phyloP scores from a whole-genome alignment of 2,888 invertebrate species.

The Lepeophtheirus nordmannii region DNA sequence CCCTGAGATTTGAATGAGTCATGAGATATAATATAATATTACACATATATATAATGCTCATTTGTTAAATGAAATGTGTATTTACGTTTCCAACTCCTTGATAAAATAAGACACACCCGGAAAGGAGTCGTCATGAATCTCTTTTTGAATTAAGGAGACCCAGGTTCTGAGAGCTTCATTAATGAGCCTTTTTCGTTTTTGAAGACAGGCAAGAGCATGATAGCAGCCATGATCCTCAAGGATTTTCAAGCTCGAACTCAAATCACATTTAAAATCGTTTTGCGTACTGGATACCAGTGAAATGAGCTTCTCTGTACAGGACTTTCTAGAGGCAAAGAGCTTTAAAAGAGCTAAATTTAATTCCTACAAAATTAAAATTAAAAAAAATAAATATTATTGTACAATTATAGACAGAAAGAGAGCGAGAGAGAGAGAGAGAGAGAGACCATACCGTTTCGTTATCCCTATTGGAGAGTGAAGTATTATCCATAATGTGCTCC shows the following conservation, averaged over 20 bases:
- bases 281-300: no score
- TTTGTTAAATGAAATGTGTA: no score
- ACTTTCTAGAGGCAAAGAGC: conserved; percentile 36
- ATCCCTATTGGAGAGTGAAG: no score
- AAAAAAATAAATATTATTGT: no score
- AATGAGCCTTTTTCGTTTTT: conserved; percentile 34
- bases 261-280: no score
- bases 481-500: not conserved
- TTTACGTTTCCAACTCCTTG: no score
- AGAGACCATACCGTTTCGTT: no score
- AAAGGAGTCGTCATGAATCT: conserved; percentile 34
- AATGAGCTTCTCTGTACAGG: conserved; percentile 24
- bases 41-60: no score
- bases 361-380: conserved; percentile 33
- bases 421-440: no score
- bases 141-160: conserved; percentile 35
- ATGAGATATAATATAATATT: no score
- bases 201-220: conserved; percentile 36
- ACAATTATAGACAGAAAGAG: no score
- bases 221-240: conserved; percentile 31
- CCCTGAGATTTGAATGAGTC: conserved; percentile 31
- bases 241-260: no score
- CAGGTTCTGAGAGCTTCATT: conserved; percentile 37
- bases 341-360: conserved; percentile 37
- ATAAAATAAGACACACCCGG: conserved; percentile 31